Conservation (phyloP, 1,140 invertebrate species). For the Teleogryllus occipitalis region DNA sequence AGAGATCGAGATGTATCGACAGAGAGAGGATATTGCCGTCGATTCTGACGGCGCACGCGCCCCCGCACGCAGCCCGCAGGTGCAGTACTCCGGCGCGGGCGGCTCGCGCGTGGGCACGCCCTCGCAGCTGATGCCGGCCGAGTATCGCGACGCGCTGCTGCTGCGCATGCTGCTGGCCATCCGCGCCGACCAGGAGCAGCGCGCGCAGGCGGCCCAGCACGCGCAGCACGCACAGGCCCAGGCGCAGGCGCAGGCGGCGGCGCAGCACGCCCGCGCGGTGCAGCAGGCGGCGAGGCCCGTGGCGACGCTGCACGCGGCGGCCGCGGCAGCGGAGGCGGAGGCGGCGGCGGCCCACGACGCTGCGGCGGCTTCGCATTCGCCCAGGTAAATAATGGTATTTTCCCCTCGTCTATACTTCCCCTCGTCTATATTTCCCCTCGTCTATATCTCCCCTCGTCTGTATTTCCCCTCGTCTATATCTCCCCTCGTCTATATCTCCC, state of each 20-base stretch:
- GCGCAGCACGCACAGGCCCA: background rate
- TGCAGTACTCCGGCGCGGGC: constrained; percentile 7
- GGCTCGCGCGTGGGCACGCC: constrained; percentile 1
- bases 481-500: too few relatives aligned
- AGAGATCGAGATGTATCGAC: background rate
- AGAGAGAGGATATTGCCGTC: background rate
- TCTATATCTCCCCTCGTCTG: too few relatives aligned
- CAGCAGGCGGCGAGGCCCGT: background rate
- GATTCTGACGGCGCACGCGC: background rate
- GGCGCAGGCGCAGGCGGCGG: background rate
- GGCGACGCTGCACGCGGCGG: background rate
- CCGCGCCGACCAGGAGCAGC: constrained; percentile 10
- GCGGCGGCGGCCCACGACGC: background rate
- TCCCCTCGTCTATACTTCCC: background rate
- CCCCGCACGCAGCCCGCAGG: background rate
- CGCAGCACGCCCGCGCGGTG: background rate
- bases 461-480: too few relatives aligned
- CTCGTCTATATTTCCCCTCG: too few relatives aligned
- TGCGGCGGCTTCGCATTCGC: background rate
- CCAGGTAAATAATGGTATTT: background rate
- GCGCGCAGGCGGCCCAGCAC: background rate
- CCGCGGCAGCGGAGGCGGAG: background rate
- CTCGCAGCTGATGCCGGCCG: constrained; percentile 10
- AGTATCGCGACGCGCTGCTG: constrained; percentile 17
- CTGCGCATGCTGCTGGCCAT: constrained; percentile 18